phyloP scores from a whole-genome alignment of 2,113 vertebrate species.

The Megaceryle torquata region DNA sequence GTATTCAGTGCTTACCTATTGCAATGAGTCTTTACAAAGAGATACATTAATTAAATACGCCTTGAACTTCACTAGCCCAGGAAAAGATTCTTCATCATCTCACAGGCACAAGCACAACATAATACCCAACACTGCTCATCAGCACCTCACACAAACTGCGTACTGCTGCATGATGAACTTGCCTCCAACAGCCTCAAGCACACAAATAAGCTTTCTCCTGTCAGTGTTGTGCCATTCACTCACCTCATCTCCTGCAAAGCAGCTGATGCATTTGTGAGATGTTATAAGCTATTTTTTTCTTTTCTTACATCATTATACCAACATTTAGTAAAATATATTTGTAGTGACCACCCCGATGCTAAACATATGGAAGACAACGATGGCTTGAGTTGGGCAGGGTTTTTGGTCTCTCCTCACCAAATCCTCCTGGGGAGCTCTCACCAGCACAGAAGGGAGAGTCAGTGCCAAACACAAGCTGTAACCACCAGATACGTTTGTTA shows the following conservation, averaged over 20 bases:
- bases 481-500: background rate
- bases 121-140: background rate
- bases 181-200: background rate
- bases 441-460: background rate
- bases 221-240: background rate
- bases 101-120: background rate
- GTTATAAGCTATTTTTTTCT: background rate
- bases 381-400: background rate
- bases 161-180: background rate
- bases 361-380: background rate
- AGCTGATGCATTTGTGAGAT: background rate
- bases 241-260: background rate
- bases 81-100: slow-evolving; percentile 23
- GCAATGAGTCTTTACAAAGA: background rate
- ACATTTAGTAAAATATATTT: background rate
- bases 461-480: background rate
- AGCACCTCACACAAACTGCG: background rate
- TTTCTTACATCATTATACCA: background rate
- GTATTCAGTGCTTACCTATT: slow-evolving; percentile 6
- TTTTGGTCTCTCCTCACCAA: background rate
- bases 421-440: background rate
- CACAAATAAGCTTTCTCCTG: background rate
- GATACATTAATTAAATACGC: slow-evolving; percentile 38
- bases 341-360: background rate
- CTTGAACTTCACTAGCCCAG: background rate